Percentiles rank a stretch among this genome's conserved stretches.
Evolutionary conservation across 2,797 vertebrate genomes (phyloP).

Genomic region (Alca torda): DNA sequence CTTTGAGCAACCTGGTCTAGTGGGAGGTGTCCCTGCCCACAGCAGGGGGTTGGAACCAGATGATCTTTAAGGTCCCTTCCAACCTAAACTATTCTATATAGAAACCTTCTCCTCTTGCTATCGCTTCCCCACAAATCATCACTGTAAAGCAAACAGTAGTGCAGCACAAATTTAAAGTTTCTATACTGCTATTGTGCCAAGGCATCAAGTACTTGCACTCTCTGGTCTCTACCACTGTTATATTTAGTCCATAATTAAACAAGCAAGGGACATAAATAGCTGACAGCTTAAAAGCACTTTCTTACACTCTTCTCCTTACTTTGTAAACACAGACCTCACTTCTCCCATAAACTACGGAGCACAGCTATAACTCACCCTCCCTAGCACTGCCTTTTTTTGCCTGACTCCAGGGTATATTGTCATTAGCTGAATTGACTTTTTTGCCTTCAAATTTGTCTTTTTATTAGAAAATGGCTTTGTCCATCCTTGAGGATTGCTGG

Average conservation of each 20-base stretch:
- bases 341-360: constrained; percentile 4
- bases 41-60: not conserved
- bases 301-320: not conserved
- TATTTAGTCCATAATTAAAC: constrained; percentile 28
- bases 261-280: not conserved
- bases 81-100: not conserved
- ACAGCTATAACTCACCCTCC: not conserved
- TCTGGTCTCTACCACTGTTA: not conserved
- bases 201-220: not conserved
- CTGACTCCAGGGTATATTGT: not conserved
- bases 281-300: constrained; percentile 58
- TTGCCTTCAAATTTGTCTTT: not conserved
- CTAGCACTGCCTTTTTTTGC: not conserved
- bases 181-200: not conserved
- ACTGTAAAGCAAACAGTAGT: not conserved
- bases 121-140: not conserved
- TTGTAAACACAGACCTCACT: constrained; percentile 28
- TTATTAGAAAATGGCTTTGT: not conserved
- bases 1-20: not conserved
- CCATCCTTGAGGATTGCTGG: not conserved
- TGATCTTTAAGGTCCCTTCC: not conserved
- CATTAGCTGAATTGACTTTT: not conserved
- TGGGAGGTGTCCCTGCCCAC: not conserved
- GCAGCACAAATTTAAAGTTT: not conserved
- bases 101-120: not conserved